Evolutionary conservation across 2,888 invertebrate genomes (phyloP), one percentile per base, ranked within the genome.

Genomic region (Andrena praecox): DNA sequence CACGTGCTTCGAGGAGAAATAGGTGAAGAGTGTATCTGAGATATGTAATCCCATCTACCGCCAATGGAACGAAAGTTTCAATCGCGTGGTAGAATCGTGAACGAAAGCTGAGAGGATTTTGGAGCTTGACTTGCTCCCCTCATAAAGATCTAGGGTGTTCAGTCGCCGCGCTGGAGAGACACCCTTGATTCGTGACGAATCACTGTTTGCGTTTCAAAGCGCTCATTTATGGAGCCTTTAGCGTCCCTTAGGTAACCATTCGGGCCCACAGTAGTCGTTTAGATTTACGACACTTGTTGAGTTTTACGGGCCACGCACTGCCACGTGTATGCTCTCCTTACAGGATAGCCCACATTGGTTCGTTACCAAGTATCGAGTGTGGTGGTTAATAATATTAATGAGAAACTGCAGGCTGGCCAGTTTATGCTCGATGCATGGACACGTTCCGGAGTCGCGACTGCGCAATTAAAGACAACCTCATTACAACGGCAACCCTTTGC

Each of bases 331-430:
- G 64, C 56, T 5, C 31, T 8, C 54, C 74, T 74, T 54, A 74
- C 54, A 48, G 27, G 56, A 12, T 10, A 20, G n/a, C 5, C 10
- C 31, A 6, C 48, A 52, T 69, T n/a, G 31, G 16, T 60, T 60
- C 54, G 69, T 77, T 71, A 59, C n/a, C 31, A 24, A 24, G 59
- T n/a, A 69, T 73, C 54, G 52, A 66, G 20, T 52, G 5, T 42
- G 16, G 12, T 31, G 48, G 20, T 80, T 71, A 72, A 71, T 63
- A 48, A 77, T 63, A 50, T 74, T 74, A 74, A 78, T 62, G 60
- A 54, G 56, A 24, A 60, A 60, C 59, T 54, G 6, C 48, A 24
- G 24, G 4, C 4, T n/a, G 73, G 59, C 12, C 35, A 7, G 42
- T 42, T 68, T 62, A 59, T 24, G 27, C 29, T 62, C n/a, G 24